phyloP scores from a whole-genome alignment of 2,113 vertebrate species.

The Peromyscus leucopus region DNA sequence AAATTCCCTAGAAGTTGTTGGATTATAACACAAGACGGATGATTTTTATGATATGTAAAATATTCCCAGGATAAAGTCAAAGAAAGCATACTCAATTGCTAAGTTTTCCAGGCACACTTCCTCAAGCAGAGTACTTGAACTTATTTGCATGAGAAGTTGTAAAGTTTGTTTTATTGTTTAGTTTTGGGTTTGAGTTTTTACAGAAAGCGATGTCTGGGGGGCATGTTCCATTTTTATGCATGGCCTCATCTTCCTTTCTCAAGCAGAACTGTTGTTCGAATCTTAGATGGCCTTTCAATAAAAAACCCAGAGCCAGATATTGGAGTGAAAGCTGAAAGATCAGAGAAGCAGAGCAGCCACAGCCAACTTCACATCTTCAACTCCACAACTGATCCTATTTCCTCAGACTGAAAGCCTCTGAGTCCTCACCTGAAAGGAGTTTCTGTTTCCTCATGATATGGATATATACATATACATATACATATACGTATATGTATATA shows the following conservation, averaged over 20 bases:
- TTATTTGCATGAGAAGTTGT: background rate
- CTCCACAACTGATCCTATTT: too few relatives aligned
- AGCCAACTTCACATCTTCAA: too few relatives aligned
- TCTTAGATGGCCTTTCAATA: too few relatives aligned
- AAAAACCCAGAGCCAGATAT: too few relatives aligned
- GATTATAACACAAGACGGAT: background rate
- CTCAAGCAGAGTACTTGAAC: background rate
- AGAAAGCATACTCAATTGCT: background rate
- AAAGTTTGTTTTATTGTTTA: background rate
- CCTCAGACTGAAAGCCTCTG: too few relatives aligned
- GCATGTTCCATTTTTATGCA: background rate
- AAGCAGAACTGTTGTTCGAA: background rate
- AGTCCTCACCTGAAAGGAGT: too few relatives aligned
- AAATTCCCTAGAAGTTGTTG: background rate
- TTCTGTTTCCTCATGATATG: too few relatives aligned
- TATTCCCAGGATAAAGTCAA: background rate
- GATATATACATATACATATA: too few relatives aligned
- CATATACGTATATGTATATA: too few relatives aligned
- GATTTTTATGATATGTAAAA: constrained; percentile 3
- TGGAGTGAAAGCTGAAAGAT: too few relatives aligned
- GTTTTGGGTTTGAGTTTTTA: background rate
- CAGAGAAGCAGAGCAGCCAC: too few relatives aligned
- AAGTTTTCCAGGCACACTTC: background rate
- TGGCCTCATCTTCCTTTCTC: background rate
- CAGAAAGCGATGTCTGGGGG: background rate